Base-by-base conservation (phyloP, 1,140 invertebrate species). In the Trinorchestia longiramus region DNA sequence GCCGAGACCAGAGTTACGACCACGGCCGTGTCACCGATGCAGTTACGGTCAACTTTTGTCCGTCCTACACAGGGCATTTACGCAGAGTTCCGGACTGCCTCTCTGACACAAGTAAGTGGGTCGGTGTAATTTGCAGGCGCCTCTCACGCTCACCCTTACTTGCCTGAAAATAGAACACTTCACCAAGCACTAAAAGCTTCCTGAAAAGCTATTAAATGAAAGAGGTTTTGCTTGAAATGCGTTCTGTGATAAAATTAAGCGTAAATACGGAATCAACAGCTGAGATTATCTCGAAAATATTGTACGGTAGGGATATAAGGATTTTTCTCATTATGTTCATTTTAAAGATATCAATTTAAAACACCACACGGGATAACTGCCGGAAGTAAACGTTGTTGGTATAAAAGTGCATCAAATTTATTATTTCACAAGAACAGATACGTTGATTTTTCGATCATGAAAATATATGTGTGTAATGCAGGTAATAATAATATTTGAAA, bases 1-100 rank as follows among this genome's bases (percentile, higher is more conserved):
- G 88, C 62, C 41, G 88, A 91, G 88, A 17, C 8, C 88, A 91
- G 88, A 91, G 88, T 91, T 91, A 91, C 88, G 88, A 91, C 41
- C 88, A 91, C 88, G 41, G 43, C 41, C 88, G 43, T 91, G 88
- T 91, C 88, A 44, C 88, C 88, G 43, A 91, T 91, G 88, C 88
- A 91, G 88, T 91, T 91, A 42, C 88, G 41, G 41, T 43, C 41
- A 91, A 91, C 88, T 91, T 91, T 91, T 43, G 88, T 91, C 43
- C 41, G 88, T 91, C 88, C 6, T 91, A 91, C 88, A 43, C 41
- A 8, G 41, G 88, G 41, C 88, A 91, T 91, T 91, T 91, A 44
- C 4, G 88, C 41, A 28, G 88, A 91, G 43, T 91, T 91, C 43
- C 15, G 62, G 36, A 28, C 62, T 36, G 62, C 62, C 28, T 77